Base-by-base conservation (phyloP, 2,888 invertebrate genomes). In the Cryptocephalus primarius region DNA sequence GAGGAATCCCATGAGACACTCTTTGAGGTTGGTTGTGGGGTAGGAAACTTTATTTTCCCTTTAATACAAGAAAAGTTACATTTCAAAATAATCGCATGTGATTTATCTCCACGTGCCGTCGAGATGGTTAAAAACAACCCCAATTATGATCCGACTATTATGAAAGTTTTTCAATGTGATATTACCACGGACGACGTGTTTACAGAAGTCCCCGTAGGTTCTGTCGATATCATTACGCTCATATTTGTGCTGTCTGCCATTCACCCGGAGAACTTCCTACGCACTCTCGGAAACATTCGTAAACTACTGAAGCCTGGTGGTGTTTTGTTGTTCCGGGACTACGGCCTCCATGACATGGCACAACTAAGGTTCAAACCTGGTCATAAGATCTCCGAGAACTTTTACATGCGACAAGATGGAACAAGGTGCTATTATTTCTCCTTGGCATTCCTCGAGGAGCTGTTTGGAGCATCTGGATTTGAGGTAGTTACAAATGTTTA, bases 201-300 rank as follows among this genome's bases (percentile, higher is more conserved):
- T 53, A 68, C 76, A n/a, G 71, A 78, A 44, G 66, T 80, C 41
- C 51, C 59, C 2, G 61, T 66, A 40, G 64, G 62, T 11, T 72
- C 74, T 32, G 75, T 93, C 1, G 88, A 96, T 66, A 76, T 95
- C 32, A 82, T 84, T 1, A 92, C 94, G 12, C 71, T 96, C 63
- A 88, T 99, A 51, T 99, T 99, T 74, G 94, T 97, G 0, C 68
- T 99, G 34, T 97, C 97, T 0, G 90, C 97, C 0, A 85, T 99
- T 54, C 85, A 90, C 70, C 97, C 97, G 0, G 75, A 81, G 1
- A 87, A 88, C 63, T 92, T 91, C 76, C 48, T 61, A 1, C 68
- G 63, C 43, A 83, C 82, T 1, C 69, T 80, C 1, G 62, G 67
- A 11, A 87, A 88, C 60, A 72, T 95, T 1, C 78, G 70, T 52